Conservation (phyloP, 2,113 vertebrate genomes). For the Cygnus atratus region DNA sequence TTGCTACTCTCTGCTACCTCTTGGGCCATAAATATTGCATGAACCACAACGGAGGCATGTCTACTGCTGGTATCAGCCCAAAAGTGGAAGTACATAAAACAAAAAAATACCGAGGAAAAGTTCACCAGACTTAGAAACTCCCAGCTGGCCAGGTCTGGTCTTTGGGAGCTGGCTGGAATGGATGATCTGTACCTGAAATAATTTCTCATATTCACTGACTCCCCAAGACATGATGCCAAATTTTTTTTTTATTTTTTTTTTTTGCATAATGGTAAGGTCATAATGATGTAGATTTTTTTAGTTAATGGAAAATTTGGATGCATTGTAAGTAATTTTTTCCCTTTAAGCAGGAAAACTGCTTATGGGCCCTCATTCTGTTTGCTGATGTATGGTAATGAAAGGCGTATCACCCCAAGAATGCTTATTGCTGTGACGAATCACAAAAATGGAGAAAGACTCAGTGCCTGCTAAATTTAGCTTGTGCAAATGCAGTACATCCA, state of each 20-base stretch:
- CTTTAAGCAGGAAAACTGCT: constrained; percentile 29
- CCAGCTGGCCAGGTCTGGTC: neutral
- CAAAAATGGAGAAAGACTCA: constrained; percentile 60
- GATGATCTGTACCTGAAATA: constrained; percentile 21
- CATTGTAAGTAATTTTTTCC: constrained; percentile 21
- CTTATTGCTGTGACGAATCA: constrained; percentile 67
- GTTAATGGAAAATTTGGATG: constrained; percentile 14
- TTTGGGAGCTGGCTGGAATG: constrained; percentile 8
- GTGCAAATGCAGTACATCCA: constrained; percentile 53
- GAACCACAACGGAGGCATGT: neutral
- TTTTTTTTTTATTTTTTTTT: constrained; percentile 1
- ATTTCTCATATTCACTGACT: neutral
- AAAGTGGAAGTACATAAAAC: constrained; percentile 11
- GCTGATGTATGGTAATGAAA: constrained; percentile 57
- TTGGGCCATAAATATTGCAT: constrained; percentile 7
- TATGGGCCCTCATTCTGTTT: constrained; percentile 24
- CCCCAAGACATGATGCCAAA: neutral
- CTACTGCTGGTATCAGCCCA: constrained; percentile 37
- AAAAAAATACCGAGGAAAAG: neutral
- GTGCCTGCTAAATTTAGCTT: constrained; percentile 51
- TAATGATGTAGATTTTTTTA: constrained; percentile 27
- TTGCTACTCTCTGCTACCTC: neutral
- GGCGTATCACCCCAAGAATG: constrained; percentile 55
- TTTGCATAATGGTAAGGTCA: neutral
- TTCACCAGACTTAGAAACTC: constrained; percentile 15